phyloP scores from a whole-genome alignment of 1,140 invertebrate genomes.

The Trachelipus rathkii region DNA sequence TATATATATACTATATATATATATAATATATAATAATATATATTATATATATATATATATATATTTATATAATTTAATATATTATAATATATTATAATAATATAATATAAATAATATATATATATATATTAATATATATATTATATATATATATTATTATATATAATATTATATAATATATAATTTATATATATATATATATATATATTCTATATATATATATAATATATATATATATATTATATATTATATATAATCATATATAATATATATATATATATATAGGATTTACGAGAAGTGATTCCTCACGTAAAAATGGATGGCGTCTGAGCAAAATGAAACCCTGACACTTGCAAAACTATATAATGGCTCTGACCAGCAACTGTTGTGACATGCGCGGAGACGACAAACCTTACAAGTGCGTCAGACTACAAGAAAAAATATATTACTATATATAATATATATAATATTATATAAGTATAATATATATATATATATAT shows the following conservation, averaged over 20 bases:
- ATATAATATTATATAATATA: background rate
- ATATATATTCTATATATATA: conserved; percentile 11
- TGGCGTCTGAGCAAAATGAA: conserved; percentile 80
- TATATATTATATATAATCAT: background rate
- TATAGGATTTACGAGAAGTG: conserved; percentile 73
- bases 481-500: background rate
- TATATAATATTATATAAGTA: conserved; percentile 4
- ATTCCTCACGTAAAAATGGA: conserved; percentile 83
- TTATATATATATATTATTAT: no score
- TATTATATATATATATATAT: no score
- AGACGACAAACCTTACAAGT: conserved; percentile 58
- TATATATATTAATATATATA: background rate
- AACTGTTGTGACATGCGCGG: conserved; percentile 76
- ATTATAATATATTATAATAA: background rate
- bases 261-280: conserved; percentile 26
- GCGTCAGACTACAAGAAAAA: background rate
- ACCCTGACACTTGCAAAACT: conserved; percentile 81
- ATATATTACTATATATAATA: background rate
- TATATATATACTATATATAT: no score
- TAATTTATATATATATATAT: conserved; percentile 11
- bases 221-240: background rate
- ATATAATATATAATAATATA: no score
- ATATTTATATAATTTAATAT: no score
- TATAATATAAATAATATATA: background rate
- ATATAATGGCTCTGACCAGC: conserved; percentile 83